Percentiles rank a stretch among this genome's conserved stretches.
These are phyloP conservation scores for Sinodicranocentrus sp. DNA, from an alignment of 2,888 invertebrate genomes.

Conservation along the genomic window DNA sequence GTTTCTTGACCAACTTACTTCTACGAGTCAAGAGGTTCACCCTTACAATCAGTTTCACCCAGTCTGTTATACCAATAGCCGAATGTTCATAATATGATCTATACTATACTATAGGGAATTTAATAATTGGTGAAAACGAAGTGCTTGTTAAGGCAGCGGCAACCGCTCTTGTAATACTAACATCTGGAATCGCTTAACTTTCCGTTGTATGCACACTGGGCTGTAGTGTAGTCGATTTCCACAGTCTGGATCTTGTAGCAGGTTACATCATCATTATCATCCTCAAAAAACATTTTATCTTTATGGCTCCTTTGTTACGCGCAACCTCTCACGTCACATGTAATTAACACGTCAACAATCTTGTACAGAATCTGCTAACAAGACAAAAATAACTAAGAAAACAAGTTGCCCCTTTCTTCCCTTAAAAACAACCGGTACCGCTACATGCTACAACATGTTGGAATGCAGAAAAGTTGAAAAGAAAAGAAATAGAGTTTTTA, in stretches of 20 bases:
- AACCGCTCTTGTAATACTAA: too few relatives aligned
- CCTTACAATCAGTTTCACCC: constrained; percentile 7
- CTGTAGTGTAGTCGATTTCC: not conserved
- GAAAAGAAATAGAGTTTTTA: not conserved
- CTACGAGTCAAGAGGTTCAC: not conserved
- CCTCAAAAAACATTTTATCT: too few relatives aligned
- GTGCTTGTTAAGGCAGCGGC: too few relatives aligned
- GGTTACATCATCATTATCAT: not conserved
- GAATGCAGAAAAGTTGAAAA: not conserved
- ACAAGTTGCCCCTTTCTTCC: not conserved
- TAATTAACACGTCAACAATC: constrained; percentile 31
- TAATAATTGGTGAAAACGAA: too few relatives aligned
- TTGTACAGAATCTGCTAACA: constrained; percentile 14
- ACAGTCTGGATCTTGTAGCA: not conserved
- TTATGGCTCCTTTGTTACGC: not conserved
- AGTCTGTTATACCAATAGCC: not conserved
- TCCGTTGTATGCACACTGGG: too few relatives aligned
- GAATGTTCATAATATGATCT: too few relatives aligned
- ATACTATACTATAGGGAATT: too few relatives aligned
- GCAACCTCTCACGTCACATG: not conserved
- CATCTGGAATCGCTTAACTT: too few relatives aligned
- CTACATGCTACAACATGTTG: not conserved
- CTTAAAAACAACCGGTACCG: not conserved
- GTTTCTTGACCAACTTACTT: not conserved
- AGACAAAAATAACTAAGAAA: not conserved